phyloP scores from a whole-genome alignment of 2,113 vertebrate genomes.

The Tinamus guttatus region DNA sequence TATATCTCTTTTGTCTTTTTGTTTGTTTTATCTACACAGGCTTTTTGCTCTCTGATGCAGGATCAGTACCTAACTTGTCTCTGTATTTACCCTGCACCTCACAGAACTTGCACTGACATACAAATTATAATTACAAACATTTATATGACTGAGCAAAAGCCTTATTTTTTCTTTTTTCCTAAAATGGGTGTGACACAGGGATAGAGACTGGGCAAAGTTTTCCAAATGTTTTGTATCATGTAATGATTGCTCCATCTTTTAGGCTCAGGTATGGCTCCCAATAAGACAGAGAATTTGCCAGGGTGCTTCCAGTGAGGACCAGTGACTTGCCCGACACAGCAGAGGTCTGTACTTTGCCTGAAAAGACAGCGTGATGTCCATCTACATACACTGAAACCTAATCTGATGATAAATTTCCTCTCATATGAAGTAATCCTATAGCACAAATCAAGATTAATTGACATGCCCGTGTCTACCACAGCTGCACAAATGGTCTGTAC shows the following conservation, averaged over 20 bases:
- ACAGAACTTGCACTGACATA: not conserved
- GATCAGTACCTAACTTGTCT: not conserved
- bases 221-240: not conserved
- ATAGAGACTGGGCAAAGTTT: constrained; percentile 34
- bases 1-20: not conserved
- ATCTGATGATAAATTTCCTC: constrained; percentile 20
- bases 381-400: constrained; percentile 22
- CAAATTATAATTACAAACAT: not conserved
- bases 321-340: not conserved
- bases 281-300: not conserved
- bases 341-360: not conserved
- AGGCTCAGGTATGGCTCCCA: fast-evolving
- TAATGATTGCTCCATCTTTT: constrained; percentile 52
- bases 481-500: constrained; percentile 52
- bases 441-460: constrained; percentile 71
- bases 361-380: not conserved
- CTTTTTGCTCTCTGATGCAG: not conserved
- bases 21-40: not conserved
- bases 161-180: constrained; percentile 10
- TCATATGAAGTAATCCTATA: constrained; percentile 36
- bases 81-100: not conserved
- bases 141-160: constrained; percentile 7
- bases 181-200: constrained; percentile 30
- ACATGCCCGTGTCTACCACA: constrained; percentile 37
- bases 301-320: not conserved